Evolutionary conservation across 2,113 vertebrate species (phyloP).

Genomic region (Zootoca vivipara): DNA sequence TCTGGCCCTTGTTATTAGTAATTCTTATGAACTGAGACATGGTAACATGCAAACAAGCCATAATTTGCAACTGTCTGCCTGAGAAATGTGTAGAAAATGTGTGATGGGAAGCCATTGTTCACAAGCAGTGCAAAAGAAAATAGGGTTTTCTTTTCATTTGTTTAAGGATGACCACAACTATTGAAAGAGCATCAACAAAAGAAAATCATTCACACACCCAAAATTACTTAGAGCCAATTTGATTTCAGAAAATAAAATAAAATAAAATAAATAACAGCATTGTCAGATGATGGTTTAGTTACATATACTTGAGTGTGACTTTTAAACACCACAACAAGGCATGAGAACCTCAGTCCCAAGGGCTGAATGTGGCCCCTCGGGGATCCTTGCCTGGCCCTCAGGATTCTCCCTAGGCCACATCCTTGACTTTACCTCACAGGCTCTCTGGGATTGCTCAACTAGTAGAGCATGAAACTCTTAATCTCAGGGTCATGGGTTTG

Average conservation of each 20-base stretch:
- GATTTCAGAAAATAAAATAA: too few relatives aligned
- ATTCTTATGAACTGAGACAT: slow-evolving; percentile 52
- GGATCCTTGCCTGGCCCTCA: too few relatives aligned
- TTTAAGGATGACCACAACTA: neutral
- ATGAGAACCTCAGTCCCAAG: too few relatives aligned
- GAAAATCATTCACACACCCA: neutral
- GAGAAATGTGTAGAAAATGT: slow-evolving; percentile 47
- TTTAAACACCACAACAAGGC: neutral
- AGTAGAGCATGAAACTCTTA: too few relatives aligned
- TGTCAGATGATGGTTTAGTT: neutral
- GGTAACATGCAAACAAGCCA: slow-evolving; percentile 30
- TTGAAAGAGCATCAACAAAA: neutral
- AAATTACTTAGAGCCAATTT: neutral
- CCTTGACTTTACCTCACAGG: too few relatives aligned
- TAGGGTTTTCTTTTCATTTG: neutral
- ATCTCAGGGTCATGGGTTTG: too few relatives aligned
- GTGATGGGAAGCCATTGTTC: slow-evolving; percentile 14
- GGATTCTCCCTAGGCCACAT: too few relatives aligned
- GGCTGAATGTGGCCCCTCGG: too few relatives aligned
- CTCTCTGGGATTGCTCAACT: too few relatives aligned
- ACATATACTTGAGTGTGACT: neutral
- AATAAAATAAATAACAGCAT: too few relatives aligned
- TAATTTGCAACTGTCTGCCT: slow-evolving; percentile 18
- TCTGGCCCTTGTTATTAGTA: slow-evolving; percentile 64
- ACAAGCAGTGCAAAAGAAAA: slow-evolving; percentile 4